Percentiles rank a stretch among this genome's conserved stretches.
phyloP scores from a whole-genome alignment of 2,797 vertebrate species.

The Phaenicophaeus curvirostris region DNA sequence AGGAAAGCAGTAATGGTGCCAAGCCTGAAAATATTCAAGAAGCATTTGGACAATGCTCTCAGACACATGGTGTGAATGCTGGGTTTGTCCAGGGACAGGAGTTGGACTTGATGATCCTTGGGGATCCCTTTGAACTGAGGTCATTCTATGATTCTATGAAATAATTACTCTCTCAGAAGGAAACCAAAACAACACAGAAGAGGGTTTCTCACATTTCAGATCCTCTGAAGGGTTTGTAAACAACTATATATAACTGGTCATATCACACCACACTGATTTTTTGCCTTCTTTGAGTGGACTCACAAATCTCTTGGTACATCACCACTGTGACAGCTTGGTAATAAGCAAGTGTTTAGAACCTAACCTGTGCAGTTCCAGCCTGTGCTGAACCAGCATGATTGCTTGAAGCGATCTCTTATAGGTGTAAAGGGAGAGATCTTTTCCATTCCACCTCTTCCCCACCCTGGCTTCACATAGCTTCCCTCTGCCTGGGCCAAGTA shows the following conservation, averaged over 20 bases:
- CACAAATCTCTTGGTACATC: not conserved
- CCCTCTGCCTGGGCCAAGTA: not conserved
- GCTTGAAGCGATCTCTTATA: not conserved
- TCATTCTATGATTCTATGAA: not conserved
- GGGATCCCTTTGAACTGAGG: too few relatives aligned
- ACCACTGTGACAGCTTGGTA: not conserved
- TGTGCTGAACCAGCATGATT: not conserved
- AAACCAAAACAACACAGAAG: not conserved
- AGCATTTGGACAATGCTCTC: too few relatives aligned
- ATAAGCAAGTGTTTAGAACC: not conserved
- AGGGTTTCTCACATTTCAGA: conserved; percentile 16
- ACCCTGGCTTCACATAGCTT: not conserved
- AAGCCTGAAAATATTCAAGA: too few relatives aligned
- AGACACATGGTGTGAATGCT: too few relatives aligned
- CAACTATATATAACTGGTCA: not conserved
- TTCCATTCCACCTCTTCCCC: not conserved
- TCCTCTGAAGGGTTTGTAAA: not conserved
- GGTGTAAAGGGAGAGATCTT: not conserved
- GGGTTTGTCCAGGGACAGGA: too few relatives aligned
- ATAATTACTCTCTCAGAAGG: not conserved
- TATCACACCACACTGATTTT: not conserved
- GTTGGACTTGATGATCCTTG: too few relatives aligned
- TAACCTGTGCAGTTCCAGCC: not conserved
- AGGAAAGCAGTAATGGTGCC: too few relatives aligned
- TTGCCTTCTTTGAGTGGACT: not conserved